phyloP scores from a whole-genome alignment of 1,140 invertebrate genomes.

The Cyclina sinensis region DNA sequence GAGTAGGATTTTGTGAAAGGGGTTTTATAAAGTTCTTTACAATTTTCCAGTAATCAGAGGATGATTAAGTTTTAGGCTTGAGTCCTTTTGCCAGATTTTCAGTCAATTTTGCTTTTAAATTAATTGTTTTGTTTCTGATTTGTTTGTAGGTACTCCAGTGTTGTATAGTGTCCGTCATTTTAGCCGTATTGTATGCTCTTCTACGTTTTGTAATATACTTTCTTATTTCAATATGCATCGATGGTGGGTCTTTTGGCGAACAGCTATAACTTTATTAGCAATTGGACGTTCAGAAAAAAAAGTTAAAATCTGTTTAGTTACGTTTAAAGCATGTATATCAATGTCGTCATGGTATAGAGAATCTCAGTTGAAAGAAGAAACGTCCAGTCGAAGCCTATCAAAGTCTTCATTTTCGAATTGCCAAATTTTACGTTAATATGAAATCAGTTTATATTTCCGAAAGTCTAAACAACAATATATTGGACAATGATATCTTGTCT shows the following conservation, averaged over 20 bases:
- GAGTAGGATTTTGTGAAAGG: too few relatives aligned
- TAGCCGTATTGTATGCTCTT: background rate
- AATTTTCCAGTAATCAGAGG: background rate
- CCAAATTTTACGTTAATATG: slow-evolving; percentile 14
- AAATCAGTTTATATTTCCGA: background rate
- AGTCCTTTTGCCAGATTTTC: background rate
- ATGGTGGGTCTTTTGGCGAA: background rate
- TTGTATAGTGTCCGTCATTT: background rate
- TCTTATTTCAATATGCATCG: too few relatives aligned
- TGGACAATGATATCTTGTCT: slow-evolving; percentile 16
- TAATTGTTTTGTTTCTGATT: background rate
- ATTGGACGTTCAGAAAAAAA: background rate
- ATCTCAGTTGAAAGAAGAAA: background rate
- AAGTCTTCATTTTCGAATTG: background rate
- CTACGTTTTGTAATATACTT: background rate
- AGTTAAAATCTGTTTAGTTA: background rate
- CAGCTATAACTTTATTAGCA: background rate
- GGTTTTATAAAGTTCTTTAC: background rate
- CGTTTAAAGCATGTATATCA: background rate
- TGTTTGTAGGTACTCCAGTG: too few relatives aligned
- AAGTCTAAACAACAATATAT: background rate
- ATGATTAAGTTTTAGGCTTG: too few relatives aligned
- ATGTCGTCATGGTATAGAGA: background rate
- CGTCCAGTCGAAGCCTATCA: background rate
- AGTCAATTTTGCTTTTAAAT: background rate